Evolutionary conservation across 2,797 vertebrate genomes (phyloP), one percentile per base, ranked within the genome.

Genomic region (Sebastiscus albofasciatus): DNA sequence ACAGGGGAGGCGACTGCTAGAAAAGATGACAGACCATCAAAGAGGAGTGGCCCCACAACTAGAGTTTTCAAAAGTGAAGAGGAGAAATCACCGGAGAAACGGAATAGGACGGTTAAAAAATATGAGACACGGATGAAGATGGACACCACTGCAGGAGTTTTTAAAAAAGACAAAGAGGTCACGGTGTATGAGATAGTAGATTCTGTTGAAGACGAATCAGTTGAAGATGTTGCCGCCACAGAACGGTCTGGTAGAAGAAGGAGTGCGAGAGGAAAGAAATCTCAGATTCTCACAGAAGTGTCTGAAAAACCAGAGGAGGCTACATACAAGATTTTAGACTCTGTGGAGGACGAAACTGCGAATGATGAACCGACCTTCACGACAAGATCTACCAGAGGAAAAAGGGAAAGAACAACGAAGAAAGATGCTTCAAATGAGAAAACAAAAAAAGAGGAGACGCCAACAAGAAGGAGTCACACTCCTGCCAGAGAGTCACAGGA

Each of bases 281-380:
- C n/a, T n/a, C n/a, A n/a, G n/a, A 39, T 39, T 39, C 36, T 39
- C 11, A 13, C 13, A 13, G 70, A 65, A 29, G 24, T 1, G 0
- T 16, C 73, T 8, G 55, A 49, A 31, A 83, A 69, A n/a, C 10
- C 49, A 0, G 82, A 86, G 24, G 84, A 87, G 4, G 10, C 49
- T 6, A 61, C 70, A 0, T 92, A 70, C 5, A 3, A 82, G 42
- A 58, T 91, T 58, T 61, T 91, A 62, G 90, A 92, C 58, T 93
- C 86, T 2, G 87, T 90, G 18, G 90, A 80, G n/a, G 86, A 79
- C 1, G 72, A 80, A 24, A 49, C 67, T 3, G 8, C 13, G 2
- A 22, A 20, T 0, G 11, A 75, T 2, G 60, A 81, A 65, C 13
- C n/a, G 0, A n/a, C 14, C 0, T 1, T 83, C 7, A 29, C 22